phyloP scores from a whole-genome alignment of 2,113 vertebrate genomes.

The Progne subis region DNA sequence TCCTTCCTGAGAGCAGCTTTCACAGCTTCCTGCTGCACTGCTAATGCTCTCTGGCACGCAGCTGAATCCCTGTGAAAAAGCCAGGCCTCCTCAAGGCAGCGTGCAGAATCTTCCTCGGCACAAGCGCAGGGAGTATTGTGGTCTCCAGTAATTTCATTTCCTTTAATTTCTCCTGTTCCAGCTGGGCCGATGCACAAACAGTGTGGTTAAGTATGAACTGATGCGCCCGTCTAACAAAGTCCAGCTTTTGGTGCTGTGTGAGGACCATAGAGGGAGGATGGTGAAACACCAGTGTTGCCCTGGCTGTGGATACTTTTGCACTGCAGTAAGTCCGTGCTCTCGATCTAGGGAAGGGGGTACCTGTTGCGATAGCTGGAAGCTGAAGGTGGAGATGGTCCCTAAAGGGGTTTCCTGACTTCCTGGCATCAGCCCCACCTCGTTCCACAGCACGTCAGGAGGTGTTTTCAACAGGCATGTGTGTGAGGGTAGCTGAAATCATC shows the following conservation, averaged over 20 bases:
- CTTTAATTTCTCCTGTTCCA: slow-evolving; percentile 70
- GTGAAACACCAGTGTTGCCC: slow-evolving; percentile 98
- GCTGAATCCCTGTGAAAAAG: slow-evolving; percentile 19
- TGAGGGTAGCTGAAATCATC: slow-evolving; percentile 19
- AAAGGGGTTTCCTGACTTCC: slow-evolving; percentile 49
- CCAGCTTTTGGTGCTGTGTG: slow-evolving; percentile 91
- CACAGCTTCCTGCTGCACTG: slow-evolving; percentile 30
- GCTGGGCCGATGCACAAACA: slow-evolving; percentile 88
- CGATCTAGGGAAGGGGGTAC: slow-evolving; percentile 43
- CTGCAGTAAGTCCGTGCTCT: slow-evolving; percentile 81
- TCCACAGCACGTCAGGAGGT: slow-evolving; percentile 58
- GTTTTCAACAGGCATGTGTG: slow-evolving; percentile 32
- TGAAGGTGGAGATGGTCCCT: slow-evolving; percentile 50
- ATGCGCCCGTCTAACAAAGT: slow-evolving; percentile 95
- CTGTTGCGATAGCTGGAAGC: slow-evolving; percentile 42
- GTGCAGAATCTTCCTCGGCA: slow-evolving; percentile 17
- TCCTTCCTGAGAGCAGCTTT: slow-evolving; percentile 38
- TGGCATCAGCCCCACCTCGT: slow-evolving; percentile 43
- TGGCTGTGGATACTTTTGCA: slow-evolving; percentile 95
- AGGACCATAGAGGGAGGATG: slow-evolving; percentile 95
- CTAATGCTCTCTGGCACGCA: slow-evolving; percentile 38
- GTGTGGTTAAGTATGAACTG: slow-evolving; percentile 91
- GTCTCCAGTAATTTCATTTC: slow-evolving; percentile 62
- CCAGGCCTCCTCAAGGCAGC: background rate
- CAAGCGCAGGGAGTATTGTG: slow-evolving; percentile 35